Evolutionary conservation across 1,140 invertebrate species (phyloP), one percentile per base, ranked within the genome.

Genomic region (Limonius californicus): DNA sequence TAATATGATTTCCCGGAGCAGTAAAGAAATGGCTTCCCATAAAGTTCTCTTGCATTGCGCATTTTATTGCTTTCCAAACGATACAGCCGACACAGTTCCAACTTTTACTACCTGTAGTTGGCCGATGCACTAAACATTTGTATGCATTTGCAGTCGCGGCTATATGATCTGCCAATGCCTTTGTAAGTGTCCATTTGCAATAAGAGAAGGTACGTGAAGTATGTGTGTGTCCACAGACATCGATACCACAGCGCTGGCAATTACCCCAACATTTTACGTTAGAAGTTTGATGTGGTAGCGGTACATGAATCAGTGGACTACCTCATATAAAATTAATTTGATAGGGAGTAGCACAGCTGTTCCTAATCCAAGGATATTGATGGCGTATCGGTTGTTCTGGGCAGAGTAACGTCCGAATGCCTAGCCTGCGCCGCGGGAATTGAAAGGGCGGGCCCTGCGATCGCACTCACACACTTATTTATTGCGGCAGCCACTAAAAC

Each of bases 291-390:
- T 50, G 45, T 21, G 16, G 45, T 19, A 21, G 3, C 11, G 42
- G 4, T 45, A 19, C 9, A 50, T 19, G 45, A 50, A 50, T 50
- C 45, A 19, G 20, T 50, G 45, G 45, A 14, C 45, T 19, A 39
- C 27, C 59, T 61, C 59, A 61, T 61, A 54, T 35, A 61, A 55
- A 61, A 61, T 61, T 61, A 61, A 61, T 61, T 61, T 55, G 32
- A 61, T 61, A 30, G 59, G 59, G 53, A 53, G 53, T 53, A 55
- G 54, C 59, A 61, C 59, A 61, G 59, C 50, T 61, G 59, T 61
- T 61, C 32, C 50, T 61, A 61, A 61, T 61, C 59, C 59, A 18
- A 18, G n/a, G 59, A 55, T 61, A 61, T 61, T 61, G 59, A 61
- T 61, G 59, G 59, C 42, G 45, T 19, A 50, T 50, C 45, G 45